Percentiles rank a stretch among this genome's conserved stretches.
Conservation (phyloP, 1,140 invertebrate genomes). For the Drosophila pseudoananassae region DNA sequence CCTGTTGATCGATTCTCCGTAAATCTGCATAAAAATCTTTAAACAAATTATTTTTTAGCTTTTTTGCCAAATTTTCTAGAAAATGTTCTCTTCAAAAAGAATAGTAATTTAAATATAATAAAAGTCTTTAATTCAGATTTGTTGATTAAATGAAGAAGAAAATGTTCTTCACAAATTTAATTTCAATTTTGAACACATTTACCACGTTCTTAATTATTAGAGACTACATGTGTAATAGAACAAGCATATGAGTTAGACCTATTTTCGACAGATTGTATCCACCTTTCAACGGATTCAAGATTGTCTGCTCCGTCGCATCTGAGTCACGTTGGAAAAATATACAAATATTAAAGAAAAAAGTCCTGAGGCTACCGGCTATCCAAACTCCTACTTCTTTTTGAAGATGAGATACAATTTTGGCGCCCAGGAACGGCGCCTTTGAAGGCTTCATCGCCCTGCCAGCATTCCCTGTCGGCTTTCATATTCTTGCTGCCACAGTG, state of each 20-base stretch:
- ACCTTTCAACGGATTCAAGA: background rate
- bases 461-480: conserved; percentile 47
- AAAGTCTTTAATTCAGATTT: too few species aligned
- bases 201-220: background rate
- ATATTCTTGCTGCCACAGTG: conserved; percentile 32
- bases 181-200: background rate
- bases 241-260: background rate
- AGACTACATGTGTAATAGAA: too few species aligned
- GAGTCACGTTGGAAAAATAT: background rate
- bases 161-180: too few species aligned
- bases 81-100: too few species aligned
- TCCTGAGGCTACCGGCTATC: conserved; percentile 34
- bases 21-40: too few species aligned
- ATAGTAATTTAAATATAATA: too few species aligned
- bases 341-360: background rate
- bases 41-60: too few species aligned
- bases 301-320: background rate
- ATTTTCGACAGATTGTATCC: background rate
- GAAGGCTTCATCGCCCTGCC: conserved; percentile 71
- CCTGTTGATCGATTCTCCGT: too few species aligned
- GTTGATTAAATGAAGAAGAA: too few species aligned
- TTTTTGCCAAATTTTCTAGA: too few species aligned
- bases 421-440: conserved; percentile 59
- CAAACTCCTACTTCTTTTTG: conserved; percentile 30
- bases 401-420: conserved; percentile 36